Conservation (phyloP, 2,888 invertebrate genomes). For the Leptopilina myrica region DNA sequence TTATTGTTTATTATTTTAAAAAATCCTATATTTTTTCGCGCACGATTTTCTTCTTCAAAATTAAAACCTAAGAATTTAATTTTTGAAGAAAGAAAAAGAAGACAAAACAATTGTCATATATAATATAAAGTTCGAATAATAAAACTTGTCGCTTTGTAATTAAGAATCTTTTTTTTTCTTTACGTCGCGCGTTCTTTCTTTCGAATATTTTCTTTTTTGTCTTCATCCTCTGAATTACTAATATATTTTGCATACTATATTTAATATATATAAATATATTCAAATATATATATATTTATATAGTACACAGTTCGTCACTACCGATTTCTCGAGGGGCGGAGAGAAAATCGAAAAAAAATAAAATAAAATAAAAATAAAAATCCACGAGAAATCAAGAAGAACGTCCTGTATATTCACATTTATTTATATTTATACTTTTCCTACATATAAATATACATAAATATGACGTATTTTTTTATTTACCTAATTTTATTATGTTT, state of each 20-base stretch:
- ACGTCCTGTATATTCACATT: slow-evolving; percentile 47
- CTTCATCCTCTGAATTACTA: slow-evolving; percentile 61
- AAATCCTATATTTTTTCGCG: slow-evolving; percentile 45
- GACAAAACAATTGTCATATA: slow-evolving; percentile 61
- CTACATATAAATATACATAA: slow-evolving; percentile 63
- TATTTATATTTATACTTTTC: slow-evolving; percentile 54
- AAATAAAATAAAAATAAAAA: not conserved
- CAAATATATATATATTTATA: slow-evolving; percentile 10
- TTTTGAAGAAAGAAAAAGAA: not conserved
- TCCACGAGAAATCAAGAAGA: slow-evolving; percentile 13
- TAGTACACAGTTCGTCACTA: slow-evolving; percentile 1
- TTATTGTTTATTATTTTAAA: slow-evolving; percentile 29
- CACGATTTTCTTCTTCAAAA: slow-evolving; percentile 57
- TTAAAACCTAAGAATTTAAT: slow-evolving; percentile 47
- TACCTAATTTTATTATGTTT: slow-evolving; percentile 73
- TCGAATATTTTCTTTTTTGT: slow-evolving; percentile 15
- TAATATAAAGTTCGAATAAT: slow-evolving; percentile 61
- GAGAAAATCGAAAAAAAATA: not conserved
- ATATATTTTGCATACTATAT: slow-evolving; percentile 57
- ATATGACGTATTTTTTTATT: slow-evolving; percentile 64
- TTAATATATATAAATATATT: slow-evolving; percentile 48
- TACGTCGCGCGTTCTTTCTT: slow-evolving; percentile 53
- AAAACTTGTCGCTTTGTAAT: slow-evolving; percentile 42
- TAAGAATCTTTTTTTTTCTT: slow-evolving; percentile 44
- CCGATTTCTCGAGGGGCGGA: not conserved